phyloP scores from a whole-genome alignment of 2,797 vertebrate species.

The Kryptolebias ocellatus region DNA sequence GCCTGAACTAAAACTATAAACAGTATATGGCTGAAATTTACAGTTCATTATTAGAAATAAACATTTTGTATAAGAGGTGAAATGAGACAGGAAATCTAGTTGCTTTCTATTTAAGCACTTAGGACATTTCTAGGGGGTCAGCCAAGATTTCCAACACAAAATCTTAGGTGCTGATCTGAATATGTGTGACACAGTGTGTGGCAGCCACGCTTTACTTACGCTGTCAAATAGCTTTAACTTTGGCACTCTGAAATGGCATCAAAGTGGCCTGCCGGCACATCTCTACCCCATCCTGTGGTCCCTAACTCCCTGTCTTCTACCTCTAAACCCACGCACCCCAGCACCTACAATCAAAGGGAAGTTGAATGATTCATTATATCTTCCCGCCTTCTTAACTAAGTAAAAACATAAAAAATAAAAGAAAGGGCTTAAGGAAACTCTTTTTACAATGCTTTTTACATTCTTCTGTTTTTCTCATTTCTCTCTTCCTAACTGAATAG shows the following conservation, averaged over 20 bases:
- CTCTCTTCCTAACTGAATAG: conserved; percentile 73
- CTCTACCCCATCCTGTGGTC: conserved; percentile 54
- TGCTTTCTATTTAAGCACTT: too few species aligned
- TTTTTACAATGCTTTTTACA: conserved; percentile 69
- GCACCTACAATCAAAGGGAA: conserved; percentile 81
- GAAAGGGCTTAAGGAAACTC: conserved; percentile 67
- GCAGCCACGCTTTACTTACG: conserved; percentile 59
- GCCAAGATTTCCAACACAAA: conserved; percentile 31
- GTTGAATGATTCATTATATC: conserved; percentile 83
- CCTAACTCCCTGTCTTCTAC: conserved; percentile 63
- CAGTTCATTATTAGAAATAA: too few species aligned
- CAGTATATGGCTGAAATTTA: too few species aligned
- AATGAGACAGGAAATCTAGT: too few species aligned
- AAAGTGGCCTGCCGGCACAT: conserved; percentile 71
- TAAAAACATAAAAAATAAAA: conserved; percentile 82
- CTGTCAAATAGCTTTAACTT: conserved; percentile 71
- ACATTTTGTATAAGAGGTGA: too few species aligned
- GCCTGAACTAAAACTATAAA: not conserved
- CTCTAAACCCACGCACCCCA: conserved; percentile 67
- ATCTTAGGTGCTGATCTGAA: conserved; percentile 41
- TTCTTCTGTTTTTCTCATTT: conserved; percentile 47
- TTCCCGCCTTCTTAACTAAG: conserved; percentile 70
- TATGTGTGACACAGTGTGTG: conserved; percentile 30
- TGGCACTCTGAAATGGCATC: conserved; percentile 76
- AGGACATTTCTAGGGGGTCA: too few species aligned